Conservation (phyloP, 2,113 vertebrate species). For the Lepisosteus osseus region DNA sequence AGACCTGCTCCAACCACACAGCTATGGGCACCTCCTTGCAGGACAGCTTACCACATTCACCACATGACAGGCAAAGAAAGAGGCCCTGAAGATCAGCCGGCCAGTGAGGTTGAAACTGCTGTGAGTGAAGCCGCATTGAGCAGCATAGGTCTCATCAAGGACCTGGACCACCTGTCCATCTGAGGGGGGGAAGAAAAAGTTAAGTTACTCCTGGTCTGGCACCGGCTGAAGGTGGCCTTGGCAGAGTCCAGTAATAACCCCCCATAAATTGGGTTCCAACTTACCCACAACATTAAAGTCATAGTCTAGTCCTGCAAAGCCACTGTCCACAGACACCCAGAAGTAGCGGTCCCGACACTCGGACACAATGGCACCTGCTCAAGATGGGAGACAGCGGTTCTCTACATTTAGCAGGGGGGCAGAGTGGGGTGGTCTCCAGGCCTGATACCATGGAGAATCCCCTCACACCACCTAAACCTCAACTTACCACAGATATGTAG, state of each 20-base stretch:
- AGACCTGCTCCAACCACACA: too few species aligned
- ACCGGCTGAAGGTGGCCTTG: not conserved
- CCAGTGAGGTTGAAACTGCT: constrained; percentile 11
- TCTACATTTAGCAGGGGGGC: too few species aligned
- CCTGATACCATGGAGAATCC: too few species aligned
- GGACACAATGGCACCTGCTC: constrained; percentile 7
- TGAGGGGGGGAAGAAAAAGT: constrained; percentile 4
- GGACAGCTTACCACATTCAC: constrained; percentile 33
- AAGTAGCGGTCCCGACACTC: constrained; percentile 27
- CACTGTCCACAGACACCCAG: constrained; percentile 28
- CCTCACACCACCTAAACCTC: too few species aligned
- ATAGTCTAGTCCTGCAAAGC: constrained; percentile 20
- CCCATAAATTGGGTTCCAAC: not conserved
- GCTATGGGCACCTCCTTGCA: not conserved
- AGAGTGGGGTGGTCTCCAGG: too few species aligned
- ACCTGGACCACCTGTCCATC: constrained; percentile 34
- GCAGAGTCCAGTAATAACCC: not conserved
- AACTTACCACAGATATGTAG: too few species aligned
- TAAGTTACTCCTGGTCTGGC: too few species aligned
- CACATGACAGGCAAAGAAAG: constrained; percentile 60
- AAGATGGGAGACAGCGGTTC: not conserved
- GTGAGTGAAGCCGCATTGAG: constrained; percentile 52
- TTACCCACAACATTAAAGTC: constrained; percentile 45
- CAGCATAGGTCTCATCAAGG: constrained; percentile 40
- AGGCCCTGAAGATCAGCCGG: constrained; percentile 41